Percentiles rank a stretch among this genome's conserved stretches.
phyloP scores from a whole-genome alignment of 1,140 invertebrate species.

The Radopholus similis region DNA sequence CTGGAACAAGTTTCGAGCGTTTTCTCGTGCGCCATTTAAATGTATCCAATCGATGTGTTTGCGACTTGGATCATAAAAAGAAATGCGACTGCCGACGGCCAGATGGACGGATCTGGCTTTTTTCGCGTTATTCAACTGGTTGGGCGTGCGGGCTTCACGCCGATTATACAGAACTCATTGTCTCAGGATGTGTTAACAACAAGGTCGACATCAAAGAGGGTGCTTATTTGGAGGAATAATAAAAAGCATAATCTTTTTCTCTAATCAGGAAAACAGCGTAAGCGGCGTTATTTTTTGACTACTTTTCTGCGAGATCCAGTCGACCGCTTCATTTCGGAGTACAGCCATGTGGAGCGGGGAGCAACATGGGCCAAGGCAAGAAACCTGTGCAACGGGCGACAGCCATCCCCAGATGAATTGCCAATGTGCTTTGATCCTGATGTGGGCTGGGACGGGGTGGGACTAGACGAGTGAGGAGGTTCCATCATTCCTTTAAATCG shows the following conservation, averaged over 20 bases:
- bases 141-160: constrained; percentile 98
- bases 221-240: constrained; percentile 1
- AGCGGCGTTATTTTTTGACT: constrained; percentile 80
- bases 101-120: constrained; percentile 73
- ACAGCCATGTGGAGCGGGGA: constrained; percentile 87
- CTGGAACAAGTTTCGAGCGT: constrained; percentile 84
- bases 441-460: constrained; percentile 60
- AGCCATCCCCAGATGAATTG: constrained; percentile 70
- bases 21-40: constrained; percentile 55
- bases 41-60: constrained; percentile 49
- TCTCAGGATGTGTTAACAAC: constrained; percentile 68
- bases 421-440: constrained; percentile 64
- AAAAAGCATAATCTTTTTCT: neutral
- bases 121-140: constrained; percentile 94
- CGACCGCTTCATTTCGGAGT: constrained; percentile 82
- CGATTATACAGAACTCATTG: constrained; percentile 90
- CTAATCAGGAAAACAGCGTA: constrained; percentile 41
- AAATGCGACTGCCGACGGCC: neutral
- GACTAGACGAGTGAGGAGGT: constrained; percentile 67
- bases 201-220: constrained; percentile 61
- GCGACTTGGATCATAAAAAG: constrained; percentile 15
- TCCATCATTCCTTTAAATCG: neutral
- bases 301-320: constrained; percentile 88
- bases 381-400: constrained; percentile 77
- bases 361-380: constrained; percentile 86